These are phyloP conservation scores for Anorthoa munda DNA, from an alignment of 2,888 invertebrate species.

Conservation along the genomic window DNA sequence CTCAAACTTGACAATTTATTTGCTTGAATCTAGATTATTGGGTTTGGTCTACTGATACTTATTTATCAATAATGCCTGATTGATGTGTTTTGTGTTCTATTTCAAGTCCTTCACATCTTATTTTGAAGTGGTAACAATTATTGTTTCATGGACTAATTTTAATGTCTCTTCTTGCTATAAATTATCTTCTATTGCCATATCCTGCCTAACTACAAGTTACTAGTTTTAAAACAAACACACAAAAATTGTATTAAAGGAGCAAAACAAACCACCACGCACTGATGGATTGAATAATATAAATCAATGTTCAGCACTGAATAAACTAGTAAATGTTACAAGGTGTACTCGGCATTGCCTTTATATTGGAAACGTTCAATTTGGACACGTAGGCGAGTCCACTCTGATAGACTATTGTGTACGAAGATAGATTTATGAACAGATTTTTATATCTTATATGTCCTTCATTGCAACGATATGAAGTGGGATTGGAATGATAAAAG, in stretches of 20 bases:
- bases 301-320: conserved; percentile 75
- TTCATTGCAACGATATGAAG: conserved; percentile 26
- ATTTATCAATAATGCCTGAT: conserved; percentile 2
- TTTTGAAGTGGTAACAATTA: too few species aligned
- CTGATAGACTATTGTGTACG: conserved; percentile 79
- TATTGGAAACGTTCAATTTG: conserved; percentile 74
- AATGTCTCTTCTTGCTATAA: neutral
- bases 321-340: conserved; percentile 77
- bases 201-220: neutral
- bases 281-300: conserved; percentile 76
- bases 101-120: too few species aligned
- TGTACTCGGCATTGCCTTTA: conserved; percentile 58
- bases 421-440: conserved; percentile 62
- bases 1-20: neutral
- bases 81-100: neutral
- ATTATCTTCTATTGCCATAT: neutral
- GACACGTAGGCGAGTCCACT: conserved; percentile 70
- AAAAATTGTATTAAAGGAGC: conserved; percentile 27
- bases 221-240: conserved; percentile 7
- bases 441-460: conserved; percentile 54
- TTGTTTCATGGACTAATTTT: neutral
- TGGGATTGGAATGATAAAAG: conserved; percentile 22
- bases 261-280: conserved; percentile 20
- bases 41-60: neutral
- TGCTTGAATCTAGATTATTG: conserved; percentile 1